A percentile compares a stretch with the other conserved stretches of the same genome.
Conservation (phyloP, 1,140 invertebrate species). For the Oscheius sp. region DNA sequence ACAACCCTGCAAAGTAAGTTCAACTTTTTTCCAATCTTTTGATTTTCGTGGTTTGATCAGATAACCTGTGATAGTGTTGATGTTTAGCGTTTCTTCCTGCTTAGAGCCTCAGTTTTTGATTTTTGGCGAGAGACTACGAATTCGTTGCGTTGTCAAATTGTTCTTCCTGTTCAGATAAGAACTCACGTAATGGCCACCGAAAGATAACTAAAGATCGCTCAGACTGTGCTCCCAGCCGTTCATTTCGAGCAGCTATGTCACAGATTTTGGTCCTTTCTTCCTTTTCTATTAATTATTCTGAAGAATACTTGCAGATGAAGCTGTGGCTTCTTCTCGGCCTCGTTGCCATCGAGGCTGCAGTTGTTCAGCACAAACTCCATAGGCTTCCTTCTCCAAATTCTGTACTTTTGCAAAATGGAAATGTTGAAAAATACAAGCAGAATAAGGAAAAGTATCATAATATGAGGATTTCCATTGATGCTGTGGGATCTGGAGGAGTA, state of each 20-base stretch:
- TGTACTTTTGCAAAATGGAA: not conserved
- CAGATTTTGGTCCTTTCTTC: too few species aligned
- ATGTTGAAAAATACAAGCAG: too few species aligned
- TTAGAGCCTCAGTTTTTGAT: too few species aligned
- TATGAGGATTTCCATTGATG: not conserved
- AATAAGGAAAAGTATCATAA: not conserved
- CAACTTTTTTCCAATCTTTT: too few species aligned
- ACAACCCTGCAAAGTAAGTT: too few species aligned
- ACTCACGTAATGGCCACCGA: not conserved
- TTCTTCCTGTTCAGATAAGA: not conserved
- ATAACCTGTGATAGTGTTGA: too few species aligned
- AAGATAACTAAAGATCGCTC: not conserved
- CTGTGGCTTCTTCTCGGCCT: not conserved
- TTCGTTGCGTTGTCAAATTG: not conserved
- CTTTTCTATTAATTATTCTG: too few species aligned
- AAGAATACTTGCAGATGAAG: too few species aligned
- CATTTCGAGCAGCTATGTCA: too few species aligned
- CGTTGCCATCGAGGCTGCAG: not conserved
- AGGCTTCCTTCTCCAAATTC: not conserved
- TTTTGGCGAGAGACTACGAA: too few species aligned
- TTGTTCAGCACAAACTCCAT: not conserved
- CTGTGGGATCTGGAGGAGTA: not conserved
- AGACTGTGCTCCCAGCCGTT: not conserved
- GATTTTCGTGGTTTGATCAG: too few species aligned
- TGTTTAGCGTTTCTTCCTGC: too few species aligned